Conservation (phyloP, 92 coral and sea anemone species). For the Micromussa lordhowensis region DNA sequence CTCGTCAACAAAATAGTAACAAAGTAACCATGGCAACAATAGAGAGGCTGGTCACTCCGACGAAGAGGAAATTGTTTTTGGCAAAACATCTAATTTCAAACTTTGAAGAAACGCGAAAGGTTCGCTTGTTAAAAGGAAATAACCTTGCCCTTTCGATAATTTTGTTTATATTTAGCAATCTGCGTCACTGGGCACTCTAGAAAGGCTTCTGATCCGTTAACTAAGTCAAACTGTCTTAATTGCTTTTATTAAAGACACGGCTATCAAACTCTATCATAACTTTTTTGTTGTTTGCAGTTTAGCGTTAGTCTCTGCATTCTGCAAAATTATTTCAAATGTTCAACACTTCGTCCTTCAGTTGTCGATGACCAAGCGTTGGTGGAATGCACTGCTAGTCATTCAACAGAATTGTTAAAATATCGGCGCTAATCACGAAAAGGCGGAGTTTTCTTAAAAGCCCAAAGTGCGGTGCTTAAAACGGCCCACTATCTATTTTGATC, state of each 20-base stretch:
- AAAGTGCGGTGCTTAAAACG: slow-evolving; percentile 2
- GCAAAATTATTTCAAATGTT: not conserved
- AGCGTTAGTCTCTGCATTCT: not conserved
- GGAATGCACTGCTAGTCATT: not conserved
- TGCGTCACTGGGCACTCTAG: slow-evolving; percentile 14
- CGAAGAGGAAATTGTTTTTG: slow-evolving; percentile 3
- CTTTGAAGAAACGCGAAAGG: not conserved
- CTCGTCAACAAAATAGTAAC: not conserved
- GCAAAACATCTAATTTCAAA: not conserved
- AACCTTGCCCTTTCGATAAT: slow-evolving; percentile 21
- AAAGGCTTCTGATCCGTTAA: slow-evolving; percentile 13
- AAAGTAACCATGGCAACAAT: slow-evolving; percentile 14
- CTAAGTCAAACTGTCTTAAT: slow-evolving; percentile 2
- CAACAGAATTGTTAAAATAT: not conserved
- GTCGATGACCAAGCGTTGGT: not conserved
- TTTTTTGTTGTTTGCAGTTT: not conserved
- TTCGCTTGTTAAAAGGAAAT: slow-evolving; percentile 11
- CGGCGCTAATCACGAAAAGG: slow-evolving; percentile 19
- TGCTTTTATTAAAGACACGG: slow-evolving; percentile 25
- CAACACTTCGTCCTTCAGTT: not conserved
- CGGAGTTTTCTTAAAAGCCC: slow-evolving; percentile 20
- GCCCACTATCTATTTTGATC: slow-evolving; percentile 20
- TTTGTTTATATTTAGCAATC: slow-evolving; percentile 21
- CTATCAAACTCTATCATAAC: not conserved
- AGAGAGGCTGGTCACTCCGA: not conserved